Evolutionary conservation across 2,888 invertebrate species (phyloP).

Genomic region (Leucophenga maculata): DNA sequence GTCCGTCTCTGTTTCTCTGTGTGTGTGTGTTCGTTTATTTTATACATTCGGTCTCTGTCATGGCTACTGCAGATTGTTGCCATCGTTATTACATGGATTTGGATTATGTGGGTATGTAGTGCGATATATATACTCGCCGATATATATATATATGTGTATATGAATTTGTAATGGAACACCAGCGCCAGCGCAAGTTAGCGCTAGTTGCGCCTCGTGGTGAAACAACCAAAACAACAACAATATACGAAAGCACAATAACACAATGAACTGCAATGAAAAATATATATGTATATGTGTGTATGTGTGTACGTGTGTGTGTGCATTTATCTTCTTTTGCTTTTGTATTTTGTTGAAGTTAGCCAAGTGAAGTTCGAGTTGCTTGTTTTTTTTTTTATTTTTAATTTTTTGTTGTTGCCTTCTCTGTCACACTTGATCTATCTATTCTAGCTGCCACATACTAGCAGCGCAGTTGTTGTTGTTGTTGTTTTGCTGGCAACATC

Average conservation of each 20-base stretch:
- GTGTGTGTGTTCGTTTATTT: conserved; percentile 1
- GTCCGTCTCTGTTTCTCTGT: neutral
- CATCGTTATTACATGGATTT: conserved; percentile 20
- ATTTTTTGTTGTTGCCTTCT: neutral
- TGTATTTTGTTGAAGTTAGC: neutral
- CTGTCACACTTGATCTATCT: neutral
- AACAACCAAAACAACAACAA: conserved; percentile 43
- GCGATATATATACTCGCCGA: conserved; percentile 27
- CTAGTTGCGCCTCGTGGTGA: conserved; percentile 34
- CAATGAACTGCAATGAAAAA: conserved; percentile 61
- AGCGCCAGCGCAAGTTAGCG: conserved; percentile 36
- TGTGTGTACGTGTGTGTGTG: conserved; percentile 25
- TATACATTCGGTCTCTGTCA: conserved; percentile 22
- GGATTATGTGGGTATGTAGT: conserved; percentile 64
- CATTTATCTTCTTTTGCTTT: conserved; percentile 9
- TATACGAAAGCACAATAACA: conserved; percentile 61
- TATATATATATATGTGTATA: neutral
- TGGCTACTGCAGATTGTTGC: conserved; percentile 24
- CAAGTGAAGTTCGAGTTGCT: conserved; percentile 18
- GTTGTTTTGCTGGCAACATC: conserved; percentile 31
- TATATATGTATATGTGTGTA: neutral
- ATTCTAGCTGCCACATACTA: too few species aligned
- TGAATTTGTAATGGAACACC: neutral
- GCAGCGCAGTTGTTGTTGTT: conserved; percentile 38
- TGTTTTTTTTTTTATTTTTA: neutral